Percentiles rank a stretch among this genome's conserved stretches.
phyloP scores from a whole-genome alignment of 1,140 invertebrate species.

The Panagrolaimus sp. region DNA sequence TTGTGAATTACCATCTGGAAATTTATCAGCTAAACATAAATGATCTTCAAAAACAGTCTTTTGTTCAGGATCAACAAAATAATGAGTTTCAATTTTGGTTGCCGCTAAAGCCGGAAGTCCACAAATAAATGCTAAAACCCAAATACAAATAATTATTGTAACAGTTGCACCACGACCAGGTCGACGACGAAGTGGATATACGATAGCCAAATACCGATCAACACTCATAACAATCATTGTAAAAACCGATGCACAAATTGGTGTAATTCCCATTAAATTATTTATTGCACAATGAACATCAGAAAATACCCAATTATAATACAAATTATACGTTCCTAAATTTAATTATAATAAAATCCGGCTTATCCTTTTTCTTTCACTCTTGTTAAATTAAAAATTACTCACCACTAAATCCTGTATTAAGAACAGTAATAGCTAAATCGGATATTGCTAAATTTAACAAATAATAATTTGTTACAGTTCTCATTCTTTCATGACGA shows the following conservation, averaged over 20 bases:
- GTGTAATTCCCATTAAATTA: slow-evolving; percentile 58
- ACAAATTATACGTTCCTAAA: slow-evolving; percentile 43
- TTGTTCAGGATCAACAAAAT: slow-evolving; percentile 47
- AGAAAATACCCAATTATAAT: slow-evolving; percentile 56
- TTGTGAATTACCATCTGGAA: slow-evolving; percentile 39
- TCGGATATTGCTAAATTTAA: slow-evolving; percentile 48
- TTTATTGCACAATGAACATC: slow-evolving; percentile 51
- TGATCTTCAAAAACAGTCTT: slow-evolving; percentile 38
- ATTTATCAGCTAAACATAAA: slow-evolving; percentile 53
- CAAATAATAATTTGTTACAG: slow-evolving; percentile 56
- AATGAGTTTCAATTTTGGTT: slow-evolving; percentile 71
- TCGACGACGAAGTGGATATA: slow-evolving; percentile 76
- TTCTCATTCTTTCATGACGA: slow-evolving; percentile 55
- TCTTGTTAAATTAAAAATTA: slow-evolving; percentile 29
- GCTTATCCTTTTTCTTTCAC: slow-evolving; percentile 7
- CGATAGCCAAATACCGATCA: slow-evolving; percentile 71
- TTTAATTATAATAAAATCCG: not conserved
- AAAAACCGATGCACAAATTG: slow-evolving; percentile 58
- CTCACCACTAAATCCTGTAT: slow-evolving; percentile 50
- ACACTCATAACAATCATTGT: slow-evolving; percentile 59
- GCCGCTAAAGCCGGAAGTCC: slow-evolving; percentile 77
- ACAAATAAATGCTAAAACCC: slow-evolving; percentile 72
- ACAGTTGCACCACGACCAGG: slow-evolving; percentile 74
- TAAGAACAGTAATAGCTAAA: slow-evolving; percentile 51
- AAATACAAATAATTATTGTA: slow-evolving; percentile 73